Percentiles rank a stretch among this genome's conserved stretches.
These are phyloP conservation scores for Mizuhopecten yessoensis DNA, from an alignment of 1,140 invertebrate species.

Conservation along the genomic window DNA sequence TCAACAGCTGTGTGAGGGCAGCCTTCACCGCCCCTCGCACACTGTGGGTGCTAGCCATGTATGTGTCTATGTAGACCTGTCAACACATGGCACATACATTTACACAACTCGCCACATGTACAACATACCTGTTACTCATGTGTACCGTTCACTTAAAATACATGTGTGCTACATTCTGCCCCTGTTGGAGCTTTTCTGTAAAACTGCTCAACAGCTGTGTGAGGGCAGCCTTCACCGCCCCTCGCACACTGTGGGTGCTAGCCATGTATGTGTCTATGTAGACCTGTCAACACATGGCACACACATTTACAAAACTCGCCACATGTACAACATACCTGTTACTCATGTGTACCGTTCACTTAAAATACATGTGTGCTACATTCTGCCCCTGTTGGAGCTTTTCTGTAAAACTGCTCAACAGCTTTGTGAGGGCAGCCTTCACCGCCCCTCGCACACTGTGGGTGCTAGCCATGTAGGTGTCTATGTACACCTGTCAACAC, in stretches of 20 bases:
- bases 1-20: constrained; percentile 80
- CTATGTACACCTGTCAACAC: constrained; percentile 79
- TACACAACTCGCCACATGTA: not conserved
- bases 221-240: constrained; percentile 79
- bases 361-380: too few relatives aligned
- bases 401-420: constrained; percentile 78
- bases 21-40: constrained; percentile 79
- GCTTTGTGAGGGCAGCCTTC: constrained; percentile 80
- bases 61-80: constrained; percentile 82
- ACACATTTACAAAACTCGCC: constrained; percentile 27
- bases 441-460: constrained; percentile 77
- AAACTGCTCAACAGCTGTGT: constrained; percentile 80
- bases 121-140: too few relatives aligned
- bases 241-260: constrained; percentile 75
- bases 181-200: constrained; percentile 76
- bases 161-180: too few relatives aligned
- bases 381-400: too few relatives aligned
- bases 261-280: constrained; percentile 79
- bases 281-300: constrained; percentile 74
- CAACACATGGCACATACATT: constrained; percentile 56
- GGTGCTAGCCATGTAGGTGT: constrained; percentile 75
- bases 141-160: too few relatives aligned
- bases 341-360: too few relatives aligned
- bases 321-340: too few relatives aligned
- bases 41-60: constrained; percentile 72